Percentiles rank a stretch among this genome's conserved stretches.
Conservation (phyloP, 2,888 invertebrate species). For the Parascotia fuliginaria region DNA sequence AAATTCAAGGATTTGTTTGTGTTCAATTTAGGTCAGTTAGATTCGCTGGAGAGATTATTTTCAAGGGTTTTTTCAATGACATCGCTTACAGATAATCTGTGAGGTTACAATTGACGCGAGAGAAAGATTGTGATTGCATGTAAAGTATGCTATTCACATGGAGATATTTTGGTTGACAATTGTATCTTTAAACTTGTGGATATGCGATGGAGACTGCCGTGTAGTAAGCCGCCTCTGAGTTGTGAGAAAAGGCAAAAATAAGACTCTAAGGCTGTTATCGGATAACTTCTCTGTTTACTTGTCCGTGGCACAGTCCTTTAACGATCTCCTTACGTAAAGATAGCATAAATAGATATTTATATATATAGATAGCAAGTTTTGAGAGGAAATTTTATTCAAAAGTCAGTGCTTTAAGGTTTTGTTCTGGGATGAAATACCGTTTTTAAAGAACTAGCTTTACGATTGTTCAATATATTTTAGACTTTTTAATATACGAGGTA, state of each 20-base stretch:
- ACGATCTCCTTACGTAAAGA: conserved; percentile 15
- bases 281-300: conserved; percentile 8
- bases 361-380: too few relatives aligned
- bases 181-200: not conserved
- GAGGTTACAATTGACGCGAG: conserved; percentile 34
- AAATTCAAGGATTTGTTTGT: conserved; percentile 75
- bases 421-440: conserved; percentile 4
- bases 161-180: not conserved
- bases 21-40: conserved; percentile 75
- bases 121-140: conserved; percentile 12
- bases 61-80: conserved; percentile 72
- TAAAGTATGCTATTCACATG: conserved; percentile 11
- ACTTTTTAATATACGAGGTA: too few relatives aligned
- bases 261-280: conserved; percentile 2
- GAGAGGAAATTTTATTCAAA: conserved; percentile 9
- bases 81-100: conserved; percentile 39
- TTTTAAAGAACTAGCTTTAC: not conserved
- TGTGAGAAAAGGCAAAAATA: conserved; percentile 19
- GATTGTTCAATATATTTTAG: too few relatives aligned
- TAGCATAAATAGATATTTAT: too few relatives aligned
- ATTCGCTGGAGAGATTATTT: conserved; percentile 63
- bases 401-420: conserved; percentile 14
- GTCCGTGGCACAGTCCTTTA: conserved; percentile 6
- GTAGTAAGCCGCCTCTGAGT: not conserved
- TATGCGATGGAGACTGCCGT: not conserved